Base-by-base conservation (phyloP, 2,888 invertebrate species). In the Tyria jacobaeae region DNA sequence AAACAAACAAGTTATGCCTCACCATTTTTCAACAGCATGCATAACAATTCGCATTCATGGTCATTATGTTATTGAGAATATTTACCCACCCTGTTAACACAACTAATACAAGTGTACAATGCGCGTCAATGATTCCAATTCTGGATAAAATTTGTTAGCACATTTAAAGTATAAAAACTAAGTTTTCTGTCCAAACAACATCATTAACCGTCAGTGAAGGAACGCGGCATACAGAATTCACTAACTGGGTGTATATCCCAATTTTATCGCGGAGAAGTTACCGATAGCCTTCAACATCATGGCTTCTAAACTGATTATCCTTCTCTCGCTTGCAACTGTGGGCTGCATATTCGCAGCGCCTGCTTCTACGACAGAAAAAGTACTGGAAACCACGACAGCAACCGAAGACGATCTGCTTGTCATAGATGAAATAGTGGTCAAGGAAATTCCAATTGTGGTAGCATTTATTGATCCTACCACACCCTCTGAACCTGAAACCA, bases 41-140 rank as follows among this genome's bases (percentile, higher is more conserved):
- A 82, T 76, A 88, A 86, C 86, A 89, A 87, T 84, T 79, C 79
- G 84, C 71, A 87, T 83, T 89, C 93, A 93, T 83, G 91, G 93
- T 78, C 92, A 87, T 87, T 85, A 87, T 87, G 87, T 85, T 91
- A 90, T 92, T 90, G 91, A 88, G 82, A 83, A 79, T 89, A 88
- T 92, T 90, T 86, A 76, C 80, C 75, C 63, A 74, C 70, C 56
- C 41, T 49, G 85, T 93, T 92, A 91, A 71, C 87, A 76, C 64
- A 44, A 31, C 35, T 51, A 51, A 31, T 17, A 15, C 55, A 44
- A 55, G 65, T 64, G 68, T 70, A 81, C 81, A 81, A 83, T 87
- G 84, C 88, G 87, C 89, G 89, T 89, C 89, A 90, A 88, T 84
- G 75, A 81, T 86, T 80, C 90, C 87, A 79, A 82, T 88, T 90